Evolutionary conservation across 2,888 invertebrate species (phyloP), one percentile per base, ranked within the genome.

Genomic region (Bellardia bayeri): DNA sequence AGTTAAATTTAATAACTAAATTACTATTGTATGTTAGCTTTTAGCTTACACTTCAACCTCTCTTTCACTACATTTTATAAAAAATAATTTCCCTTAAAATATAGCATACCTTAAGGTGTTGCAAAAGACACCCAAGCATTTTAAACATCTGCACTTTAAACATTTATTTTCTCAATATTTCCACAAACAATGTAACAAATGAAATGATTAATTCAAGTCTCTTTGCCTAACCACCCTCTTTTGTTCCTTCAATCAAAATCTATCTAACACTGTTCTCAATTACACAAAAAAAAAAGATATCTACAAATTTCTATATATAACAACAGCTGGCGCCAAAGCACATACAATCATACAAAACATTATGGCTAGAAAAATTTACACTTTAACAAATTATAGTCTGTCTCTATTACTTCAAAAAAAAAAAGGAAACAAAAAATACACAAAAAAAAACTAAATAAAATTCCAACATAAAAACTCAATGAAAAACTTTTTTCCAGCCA

Each of bases 241-340:
- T 23, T 0, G 23, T 23, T 23, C n/a, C 6, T 9, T 11, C 11
- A 7, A 66, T 13, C 3, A 58, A 14, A 33, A 45, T 30, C 42
- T 56, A 16, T n/a, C 51, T 42, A 56, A 56, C 42, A 56, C 56
- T 66, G 11, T n/a, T 14, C 33, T 45, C 74, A 74, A 82, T 74
- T 74, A 74, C 81, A 64, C 5, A 66, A 66, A 82, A 76, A 82
- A n/a, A 49, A 37, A 63, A 49, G 33, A 6, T n/a, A 63, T 6
- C 45, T 63, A 63, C 61, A 85, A 61, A 23, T 42, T 7, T 3
- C 45, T 45, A 49, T 2, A 42, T 45, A 63, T 56, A 56, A 45
- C 69, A 56, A 72, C 87, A 87, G 85, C 85, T 87, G 87, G 87
- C 87, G 87, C 87, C 87, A 85, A 79, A 86, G 68, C 42, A 64